Evolutionary conservation across 2,113 vertebrate genomes (phyloP), one percentile per base, ranked within the genome.

Genomic region (Prinia subflava): DNA sequence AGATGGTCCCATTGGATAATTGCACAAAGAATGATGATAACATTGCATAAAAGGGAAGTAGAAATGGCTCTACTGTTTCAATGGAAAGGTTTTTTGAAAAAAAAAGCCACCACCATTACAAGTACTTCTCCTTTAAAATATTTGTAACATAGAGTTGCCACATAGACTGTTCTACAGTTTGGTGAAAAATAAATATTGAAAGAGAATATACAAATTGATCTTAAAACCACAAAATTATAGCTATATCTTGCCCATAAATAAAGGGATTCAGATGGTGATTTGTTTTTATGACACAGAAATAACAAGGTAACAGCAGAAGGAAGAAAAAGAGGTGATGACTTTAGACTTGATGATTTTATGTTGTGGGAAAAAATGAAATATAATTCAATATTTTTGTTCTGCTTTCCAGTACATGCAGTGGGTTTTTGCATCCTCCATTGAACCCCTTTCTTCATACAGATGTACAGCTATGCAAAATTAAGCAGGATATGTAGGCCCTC

Each of bases 131-230:
- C 22, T 67, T 81, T 18, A 69, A 69, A 77, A 74, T 10, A 16
- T 2, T 44, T 52, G 4, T 7, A 33, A 31, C 4, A 20, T 15
- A 37, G 7, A 31, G 9, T 30, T 68, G 27, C 37, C 21, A 68
- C 18, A 50, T 30, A 79, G 15, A 52, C 3, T 47, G 16, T 46
- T 76, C 20, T 60, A 5, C 17, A 1, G 9, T 46, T 49, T 50
- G 18, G 2, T 91, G 10, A 73, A 83, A 87, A 91, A 56, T 35
- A 86, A 67, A 33, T 71, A 60, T 30, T 50, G 13, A 64, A 95
- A 44, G 11, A 42, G 18, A 80, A 46, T 17, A 30, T n/a, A 30
- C 0, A 47, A n/a, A 18, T 35, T 62, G 4, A 15, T 10, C 0
- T 44, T 75, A n/a, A 59, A 83, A 52, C 12, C 7, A 49, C 18